phyloP scores from a whole-genome alignment of 2,113 vertebrate species.

The Oncorhynchus nerka region DNA sequence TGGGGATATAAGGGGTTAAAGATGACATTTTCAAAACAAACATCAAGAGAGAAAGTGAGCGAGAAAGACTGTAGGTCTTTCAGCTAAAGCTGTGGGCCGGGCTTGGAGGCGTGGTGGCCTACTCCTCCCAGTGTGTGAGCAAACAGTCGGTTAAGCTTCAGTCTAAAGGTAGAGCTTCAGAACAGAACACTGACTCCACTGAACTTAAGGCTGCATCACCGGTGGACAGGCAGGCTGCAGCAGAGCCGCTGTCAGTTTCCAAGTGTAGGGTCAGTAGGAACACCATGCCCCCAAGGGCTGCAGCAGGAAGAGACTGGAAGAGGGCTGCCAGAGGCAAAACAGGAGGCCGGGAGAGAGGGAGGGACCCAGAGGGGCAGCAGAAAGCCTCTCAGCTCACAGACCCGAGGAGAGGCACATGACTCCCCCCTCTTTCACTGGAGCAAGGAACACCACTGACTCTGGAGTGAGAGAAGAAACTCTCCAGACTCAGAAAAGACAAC shows the following conservation, averaged over 20 bases:
- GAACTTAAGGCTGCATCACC: constrained; percentile 19
- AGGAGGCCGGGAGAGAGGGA: not conserved
- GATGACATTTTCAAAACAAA: too few relatives aligned
- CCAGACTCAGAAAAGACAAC: not conserved
- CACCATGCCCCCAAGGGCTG: not conserved
- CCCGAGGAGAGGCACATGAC: constrained; percentile 17
- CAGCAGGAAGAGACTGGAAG: constrained; percentile 19
- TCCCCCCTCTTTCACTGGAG: constrained; percentile 6
- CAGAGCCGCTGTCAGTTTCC: constrained; percentile 24
- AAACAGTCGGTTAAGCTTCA: constrained; percentile 8
- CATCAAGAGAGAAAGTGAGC: not conserved
- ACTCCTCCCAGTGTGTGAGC: constrained; percentile 48
- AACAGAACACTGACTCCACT: not conserved
- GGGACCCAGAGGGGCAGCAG: not conserved
- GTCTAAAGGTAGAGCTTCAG: constrained; percentile 22
- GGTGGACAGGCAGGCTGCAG: constrained; percentile 10
- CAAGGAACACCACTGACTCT: constrained; percentile 15
- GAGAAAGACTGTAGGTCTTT: not conserved
- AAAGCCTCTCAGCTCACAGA: constrained; percentile 8
- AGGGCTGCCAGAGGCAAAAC: not conserved
- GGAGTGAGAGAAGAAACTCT: constrained; percentile 5
- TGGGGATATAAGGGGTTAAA: too few relatives aligned
- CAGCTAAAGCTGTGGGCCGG: constrained; percentile 37
- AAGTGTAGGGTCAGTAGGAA: not conserved
- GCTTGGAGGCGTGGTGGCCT: constrained; percentile 8